Conservation (phyloP, 2,797 vertebrate genomes). For the Phoeniculus purpureus region DNA sequence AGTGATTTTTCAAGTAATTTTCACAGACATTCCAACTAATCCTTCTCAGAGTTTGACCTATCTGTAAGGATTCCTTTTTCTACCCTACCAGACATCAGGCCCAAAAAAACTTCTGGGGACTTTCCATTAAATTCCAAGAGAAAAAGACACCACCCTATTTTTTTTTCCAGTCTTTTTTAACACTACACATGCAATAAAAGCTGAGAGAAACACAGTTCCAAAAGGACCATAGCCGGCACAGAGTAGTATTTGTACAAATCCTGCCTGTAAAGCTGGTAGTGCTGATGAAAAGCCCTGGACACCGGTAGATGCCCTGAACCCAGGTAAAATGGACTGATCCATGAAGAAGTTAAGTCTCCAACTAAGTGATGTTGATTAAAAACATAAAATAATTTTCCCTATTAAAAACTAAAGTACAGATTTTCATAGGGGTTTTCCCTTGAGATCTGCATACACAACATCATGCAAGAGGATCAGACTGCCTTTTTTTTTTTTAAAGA, state of each 20-base stretch:
- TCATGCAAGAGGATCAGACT: background rate
- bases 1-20: constrained; percentile 9
- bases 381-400: background rate
- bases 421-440: background rate
- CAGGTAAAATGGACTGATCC: background rate
- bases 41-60: background rate
- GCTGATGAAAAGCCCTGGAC: background rate
- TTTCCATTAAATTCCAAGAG: background rate
- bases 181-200: background rate
- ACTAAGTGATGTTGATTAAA: background rate
- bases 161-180: background rate
- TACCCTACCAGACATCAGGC: background rate
- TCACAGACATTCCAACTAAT: background rate
- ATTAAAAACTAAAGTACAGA: constrained; percentile 1
- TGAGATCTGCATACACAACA: background rate
- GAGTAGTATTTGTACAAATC: background rate
- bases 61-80: background rate
- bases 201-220: background rate
- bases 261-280: background rate
- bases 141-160: background rate
- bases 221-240: background rate
- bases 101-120: background rate
- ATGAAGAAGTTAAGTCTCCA: background rate
- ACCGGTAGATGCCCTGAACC: background rate
- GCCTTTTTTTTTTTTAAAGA: background rate